Conservation (phyloP, 2,797 vertebrate species). For the Anisognathus igniventris region DNA sequence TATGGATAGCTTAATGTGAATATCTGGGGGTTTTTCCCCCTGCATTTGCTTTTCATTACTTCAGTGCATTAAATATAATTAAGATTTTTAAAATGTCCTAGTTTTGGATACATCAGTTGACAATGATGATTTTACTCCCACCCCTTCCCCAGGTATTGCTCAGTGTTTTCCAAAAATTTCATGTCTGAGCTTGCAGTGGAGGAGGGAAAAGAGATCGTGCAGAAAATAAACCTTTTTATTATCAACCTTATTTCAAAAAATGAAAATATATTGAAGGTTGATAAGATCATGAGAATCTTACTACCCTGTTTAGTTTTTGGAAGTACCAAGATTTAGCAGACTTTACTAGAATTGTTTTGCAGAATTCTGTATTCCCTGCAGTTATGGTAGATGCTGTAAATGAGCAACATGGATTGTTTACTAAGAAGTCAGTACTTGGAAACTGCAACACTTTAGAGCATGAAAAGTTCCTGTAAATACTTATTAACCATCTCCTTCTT, state of each 20-base stretch:
- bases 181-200: background rate
- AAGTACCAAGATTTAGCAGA: background rate
- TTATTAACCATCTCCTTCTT: background rate
- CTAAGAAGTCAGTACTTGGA: background rate
- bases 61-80: background rate
- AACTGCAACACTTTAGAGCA: background rate
- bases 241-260: background rate
- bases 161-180: background rate
- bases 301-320: background rate
- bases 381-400: background rate
- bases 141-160: background rate
- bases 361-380: background rate
- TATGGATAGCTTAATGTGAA: background rate
- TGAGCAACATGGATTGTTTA: background rate
- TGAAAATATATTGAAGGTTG: background rate
- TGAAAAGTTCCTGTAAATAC: background rate
- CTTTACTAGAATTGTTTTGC: background rate
- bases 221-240: background rate
- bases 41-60: background rate
- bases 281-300: background rate
- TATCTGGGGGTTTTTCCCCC: fast-evolving
- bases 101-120: background rate
- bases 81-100: background rate
- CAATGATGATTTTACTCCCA: background rate
- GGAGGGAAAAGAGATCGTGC: background rate